A percentile compares a stretch with the other conserved stretches of the same genome.
Evolutionary conservation across 1,140 invertebrate species (phyloP).

Genomic region (Rhyacophila brunnea): DNA sequence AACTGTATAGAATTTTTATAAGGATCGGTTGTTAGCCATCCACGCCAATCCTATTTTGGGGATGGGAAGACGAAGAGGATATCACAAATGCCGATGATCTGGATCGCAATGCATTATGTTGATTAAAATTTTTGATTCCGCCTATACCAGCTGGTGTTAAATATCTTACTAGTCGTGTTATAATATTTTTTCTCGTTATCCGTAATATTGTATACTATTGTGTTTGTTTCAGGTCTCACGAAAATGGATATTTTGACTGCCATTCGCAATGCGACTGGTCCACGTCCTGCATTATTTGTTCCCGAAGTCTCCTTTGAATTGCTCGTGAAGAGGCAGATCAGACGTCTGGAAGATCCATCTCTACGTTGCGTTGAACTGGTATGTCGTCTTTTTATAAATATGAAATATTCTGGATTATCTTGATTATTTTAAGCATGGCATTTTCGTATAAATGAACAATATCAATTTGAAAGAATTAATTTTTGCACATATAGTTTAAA

Average conservation of each 20-base stretch:
- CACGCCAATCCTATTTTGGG: no score
- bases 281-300: slow-evolving; percentile 93
- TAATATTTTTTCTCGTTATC: no score
- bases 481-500: neutral
- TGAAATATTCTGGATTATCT: neutral
- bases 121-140: no score
- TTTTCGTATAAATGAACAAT: neutral
- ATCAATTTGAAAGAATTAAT: neutral
- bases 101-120: no score
- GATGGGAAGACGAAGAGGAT: no score
- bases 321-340: slow-evolving; percentile 95
- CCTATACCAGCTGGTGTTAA: no score
- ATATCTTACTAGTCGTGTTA: no score
- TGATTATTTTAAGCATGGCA: neutral
- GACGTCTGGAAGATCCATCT: slow-evolving; percentile 93
- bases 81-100: no score
- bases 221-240: slow-evolving; percentile 62
- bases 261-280: slow-evolving; percentile 97
- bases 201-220: neutral
- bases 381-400: slow-evolving; percentile 16
- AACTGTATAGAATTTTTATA: no score
- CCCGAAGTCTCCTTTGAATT: slow-evolving; percentile 81
- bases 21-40: no score
- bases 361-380: slow-evolving; percentile 92
- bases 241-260: slow-evolving; percentile 96